Evolutionary conservation across 1,140 invertebrate genomes (phyloP), one percentile per base, ranked within the genome.

Genomic region (Drosophila saltans): DNA sequence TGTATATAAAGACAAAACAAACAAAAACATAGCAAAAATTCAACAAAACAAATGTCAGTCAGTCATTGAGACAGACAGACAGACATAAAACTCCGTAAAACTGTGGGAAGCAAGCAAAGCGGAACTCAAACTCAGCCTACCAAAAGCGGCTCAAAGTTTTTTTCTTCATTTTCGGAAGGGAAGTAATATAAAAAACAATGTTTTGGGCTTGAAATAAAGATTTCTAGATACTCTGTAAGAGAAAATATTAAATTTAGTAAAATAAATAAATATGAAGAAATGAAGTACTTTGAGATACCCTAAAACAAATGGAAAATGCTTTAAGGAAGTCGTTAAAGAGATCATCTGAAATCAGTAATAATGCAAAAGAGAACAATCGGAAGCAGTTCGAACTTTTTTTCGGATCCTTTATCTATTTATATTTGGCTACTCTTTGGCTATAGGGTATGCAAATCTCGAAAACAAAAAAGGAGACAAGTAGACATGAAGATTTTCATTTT

Each of bases 1-100:
- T 5, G 2, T 5, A 36, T 5, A 1, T 5, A 66, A 39, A 65
- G 65, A 24, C 45, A 52, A 52, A 52, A 36, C 48, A 66, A 58
- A 66, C 66, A 78, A 72, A 52, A 52, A 52, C 21, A 48, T 24
- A 24, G 45, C 45, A 82, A 58, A 85, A 66, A 78, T 66, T 58
- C 65, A 86, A 69, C 72, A 78, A 83, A 78, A 80, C 73, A 88
- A 89, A 80, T 83, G 83, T 89, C 84, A 89, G 83, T 83, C 77
- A 82, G 67, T 65, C 75, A 58, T 45, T 45, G 33, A 60, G 57
- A 62, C 61, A 60, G 36, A 40, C 55, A 69, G 52, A 69, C 30
- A 40, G 52, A 52, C 57, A 65, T 36, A 52, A 24, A 43, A 66
- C 39, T 24, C 58, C 11, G 58, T 36, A 56, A 66, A 33, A 60